Evolutionary conservation across 2,797 vertebrate genomes (phyloP).

Genomic region (Phrynocephalus vlangalii): DNA sequence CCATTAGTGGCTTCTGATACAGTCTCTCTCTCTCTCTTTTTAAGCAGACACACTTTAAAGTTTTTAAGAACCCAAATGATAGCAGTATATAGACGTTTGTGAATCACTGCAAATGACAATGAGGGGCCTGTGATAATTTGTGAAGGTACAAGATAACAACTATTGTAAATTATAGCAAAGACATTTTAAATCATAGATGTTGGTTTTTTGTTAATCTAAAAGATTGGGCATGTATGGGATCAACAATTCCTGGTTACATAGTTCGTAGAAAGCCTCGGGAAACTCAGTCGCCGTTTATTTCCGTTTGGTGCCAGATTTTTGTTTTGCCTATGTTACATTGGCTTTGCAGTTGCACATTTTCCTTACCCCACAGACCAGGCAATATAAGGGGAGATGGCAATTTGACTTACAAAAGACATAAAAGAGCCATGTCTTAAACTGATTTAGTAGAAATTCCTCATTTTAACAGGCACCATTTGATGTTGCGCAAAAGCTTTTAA

Average conservation of each 20-base stretch:
- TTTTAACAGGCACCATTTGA: neutral
- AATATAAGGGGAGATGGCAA: slow-evolving; percentile 1
- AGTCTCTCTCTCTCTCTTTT: no score
- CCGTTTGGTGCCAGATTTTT: slow-evolving; percentile 20
- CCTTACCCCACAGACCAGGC: neutral
- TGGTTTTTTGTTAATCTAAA: neutral
- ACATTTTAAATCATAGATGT: neutral
- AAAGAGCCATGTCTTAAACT: neutral
- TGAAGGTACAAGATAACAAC: neutral
- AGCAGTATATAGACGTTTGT: no score
- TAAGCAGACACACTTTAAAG: neutral
- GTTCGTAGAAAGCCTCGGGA: slow-evolving; percentile 37
- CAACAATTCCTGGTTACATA: slow-evolving; percentile 14
- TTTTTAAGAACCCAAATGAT: neutral
- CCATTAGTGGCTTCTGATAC: neutral
- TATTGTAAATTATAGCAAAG: slow-evolving; percentile 2
- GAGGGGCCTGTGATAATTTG: neutral
- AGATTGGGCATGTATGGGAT: neutral
- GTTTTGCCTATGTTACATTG: slow-evolving; percentile 7
- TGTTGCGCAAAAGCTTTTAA: neutral
- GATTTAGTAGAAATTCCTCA: slow-evolving; percentile 1
- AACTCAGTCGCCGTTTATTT: slow-evolving; percentile 25
- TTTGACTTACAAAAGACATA: neutral
- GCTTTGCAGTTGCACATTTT: slow-evolving; percentile 17
- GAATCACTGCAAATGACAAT: neutral